Evolutionary conservation across 2,797 vertebrate genomes (phyloP).

Genomic region (Pangasius djambal): DNA sequence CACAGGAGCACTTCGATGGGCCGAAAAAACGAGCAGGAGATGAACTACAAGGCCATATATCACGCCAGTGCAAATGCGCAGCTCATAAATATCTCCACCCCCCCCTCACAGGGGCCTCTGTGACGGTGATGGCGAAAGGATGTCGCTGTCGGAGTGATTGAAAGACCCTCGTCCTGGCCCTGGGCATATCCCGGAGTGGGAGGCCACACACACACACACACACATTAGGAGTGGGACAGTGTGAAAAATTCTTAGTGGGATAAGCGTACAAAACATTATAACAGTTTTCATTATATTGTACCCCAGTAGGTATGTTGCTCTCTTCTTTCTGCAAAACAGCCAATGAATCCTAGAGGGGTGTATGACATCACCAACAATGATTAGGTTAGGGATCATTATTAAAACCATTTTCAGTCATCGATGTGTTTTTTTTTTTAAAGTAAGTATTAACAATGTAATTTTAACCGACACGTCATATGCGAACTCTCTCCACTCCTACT

Average conservation of each 20-base stretch:
- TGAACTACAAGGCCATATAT: constrained; percentile 78
- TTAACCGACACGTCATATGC: too few relatives aligned
- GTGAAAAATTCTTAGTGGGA: not conserved
- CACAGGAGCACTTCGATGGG: constrained; percentile 71
- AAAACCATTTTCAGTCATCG: not conserved
- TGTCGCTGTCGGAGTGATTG: constrained; percentile 82
- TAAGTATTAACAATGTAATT: not conserved
- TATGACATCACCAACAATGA: not conserved
- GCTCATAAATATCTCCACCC: constrained; percentile 78
- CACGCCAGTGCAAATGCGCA: constrained; percentile 68
- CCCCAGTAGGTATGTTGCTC: too few relatives aligned
- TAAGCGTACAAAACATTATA: not conserved
- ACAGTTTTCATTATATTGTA: not conserved
- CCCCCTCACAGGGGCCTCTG: constrained; percentile 73
- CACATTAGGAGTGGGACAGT: not conserved
- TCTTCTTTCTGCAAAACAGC: not conserved
- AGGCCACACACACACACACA: constrained; percentile 57
- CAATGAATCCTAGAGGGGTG: not conserved
- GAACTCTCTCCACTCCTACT: too few relatives aligned
- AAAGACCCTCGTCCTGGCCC: constrained; percentile 74
- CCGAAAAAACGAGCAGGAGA: constrained; percentile 74
- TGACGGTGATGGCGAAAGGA: constrained; percentile 79
- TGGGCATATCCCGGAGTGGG: constrained; percentile 71
- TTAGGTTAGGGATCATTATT: not conserved
- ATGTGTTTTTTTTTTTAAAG: not conserved